Conservation (phyloP, 1,140 invertebrate genomes). For the Phymastichus coffea region DNA sequence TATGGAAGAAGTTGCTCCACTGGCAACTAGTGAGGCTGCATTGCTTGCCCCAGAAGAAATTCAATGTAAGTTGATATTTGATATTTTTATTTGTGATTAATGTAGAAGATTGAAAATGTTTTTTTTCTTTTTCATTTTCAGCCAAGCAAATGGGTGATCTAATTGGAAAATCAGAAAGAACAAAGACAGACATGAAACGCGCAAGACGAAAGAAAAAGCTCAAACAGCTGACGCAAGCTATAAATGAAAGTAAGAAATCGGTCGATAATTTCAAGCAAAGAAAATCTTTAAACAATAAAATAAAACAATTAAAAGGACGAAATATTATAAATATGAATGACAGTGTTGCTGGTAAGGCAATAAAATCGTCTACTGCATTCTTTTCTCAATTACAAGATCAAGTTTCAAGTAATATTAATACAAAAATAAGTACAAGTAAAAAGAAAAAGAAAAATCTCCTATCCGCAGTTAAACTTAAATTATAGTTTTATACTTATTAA, state of each 20-base stretch:
- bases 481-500: conserved; percentile 46
- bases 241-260: conserved; percentile 53
- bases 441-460: conserved; percentile 44
- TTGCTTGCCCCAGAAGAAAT: conserved; percentile 95
- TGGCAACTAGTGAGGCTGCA: conserved; percentile 78
- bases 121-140: conserved; percentile 43
- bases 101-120: background rate
- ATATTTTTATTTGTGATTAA: background rate
- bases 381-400: conserved; percentile 80
- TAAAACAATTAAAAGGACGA: conserved; percentile 63
- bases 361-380: conserved; percentile 81
- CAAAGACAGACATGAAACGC: conserved; percentile 85
- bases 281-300: conserved; percentile 52
- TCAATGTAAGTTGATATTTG: conserved; percentile 58
- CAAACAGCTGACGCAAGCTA: conserved; percentile 61
- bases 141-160: conserved; percentile 76
- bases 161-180: conserved; percentile 78
- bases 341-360: conserved; percentile 55
- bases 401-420: conserved; percentile 57
- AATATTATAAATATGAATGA: conserved; percentile 62
- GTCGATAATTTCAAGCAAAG: conserved; percentile 50
- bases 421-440: conserved; percentile 39
- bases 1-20: conserved; percentile 95
- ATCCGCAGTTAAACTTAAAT: conserved; percentile 56
- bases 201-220: conserved; percentile 86